Evolutionary conservation across 2,113 vertebrate genomes (phyloP), one percentile per base, ranked within the genome.

Genomic region (Cottus gobio): DNA sequence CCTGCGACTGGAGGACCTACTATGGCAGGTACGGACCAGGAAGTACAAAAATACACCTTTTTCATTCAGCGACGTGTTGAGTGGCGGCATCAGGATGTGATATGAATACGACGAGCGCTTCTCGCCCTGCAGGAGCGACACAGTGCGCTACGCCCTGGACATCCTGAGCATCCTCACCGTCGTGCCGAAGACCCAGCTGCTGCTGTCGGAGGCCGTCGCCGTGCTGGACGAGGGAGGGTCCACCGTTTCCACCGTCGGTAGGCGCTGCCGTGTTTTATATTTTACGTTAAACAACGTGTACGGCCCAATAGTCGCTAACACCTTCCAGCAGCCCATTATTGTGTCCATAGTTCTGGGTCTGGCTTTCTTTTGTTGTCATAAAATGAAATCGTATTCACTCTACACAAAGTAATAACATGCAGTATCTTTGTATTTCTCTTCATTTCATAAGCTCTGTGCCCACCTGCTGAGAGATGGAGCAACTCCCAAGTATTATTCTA

Each of bases 1-100:
- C 98, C 15, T 99, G 98, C 87, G 98, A 98, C 89, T 99, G 98
- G 98, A 98, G 98, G 86, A 99, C 98, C 0, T 99, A 99, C 89
- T 99, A 99, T 73, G 98, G 98, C 91, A 97, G 98, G 98, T 99
- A 93, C 20, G 64, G n/a, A 2, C 2, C 30, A 4, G 30, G 30
- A 31, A 31, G 30, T n/a, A n/a, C n/a, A n/a, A n/a, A n/a, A n/a
- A n/a, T n/a, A n/a, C n/a, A n/a, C n/a, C n/a, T n/a, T n/a, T n/a
- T n/a, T n/a, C n/a, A n/a, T n/a, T n/a, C n/a, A n/a, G n/a, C n/a
- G n/a, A n/a, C n/a, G n/a, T n/a, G n/a, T n/a, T n/a, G n/a, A n/a
- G n/a, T n/a, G n/a, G n/a, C n/a, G n/a, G n/a, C n/a, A n/a, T n/a
- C n/a, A n/a, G n/a, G n/a, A n/a, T n/a, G n/a, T n/a, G n/a, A n/a